Base-by-base conservation (phyloP, 2,113 vertebrate species). In the Nicator chloris region DNA sequence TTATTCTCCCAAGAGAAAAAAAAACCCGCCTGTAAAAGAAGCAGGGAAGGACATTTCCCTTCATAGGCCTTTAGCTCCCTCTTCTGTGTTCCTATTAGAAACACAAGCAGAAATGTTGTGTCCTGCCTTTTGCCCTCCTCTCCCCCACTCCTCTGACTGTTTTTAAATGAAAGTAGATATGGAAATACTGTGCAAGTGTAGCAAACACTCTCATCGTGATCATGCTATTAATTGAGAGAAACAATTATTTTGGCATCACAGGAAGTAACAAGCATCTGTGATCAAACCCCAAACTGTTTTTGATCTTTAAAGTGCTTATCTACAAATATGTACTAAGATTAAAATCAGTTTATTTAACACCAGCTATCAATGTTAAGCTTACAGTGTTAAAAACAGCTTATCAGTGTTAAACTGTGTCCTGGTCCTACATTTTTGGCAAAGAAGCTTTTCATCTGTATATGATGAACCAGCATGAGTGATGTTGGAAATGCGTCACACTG, bases 11-110 rank as follows among this genome's bases (percentile, higher is more conserved):
- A 4, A 56, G 40, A 71, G 4, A 17, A 28, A 13, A 86, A 59
- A 59, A 40, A 26, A 21, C 39, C 1, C 0, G 1, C 2, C 4
- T 24, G 4, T 49, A 31, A 81, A 68, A 65, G 42, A 39, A 44
- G 14, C 24, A 50, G n/a, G 0, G 0, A 26, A 86, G 44, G 44
- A 31, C 60, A 35, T 82, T 88, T 84, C 70, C 59, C 40, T 80
- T 65, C 40, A 9, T 35, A 93, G 40, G 70, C 75, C 50, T 95
- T 79, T 64, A 86, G 91, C 94, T 83, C 97, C 96, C 89, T 81
- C 95, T 97, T 92, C 93, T 94, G 95, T 92, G 78, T 45, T 80
- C 37, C 54, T 73, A 0, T 27, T 66, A 70, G 17, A 89, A 82
- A n/a, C 28, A 27, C 92, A 84, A n/a, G 9, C 33, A 75, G 33